Conservation (phyloP, 2,888 invertebrate genomes). For the Acronicta aceris region DNA sequence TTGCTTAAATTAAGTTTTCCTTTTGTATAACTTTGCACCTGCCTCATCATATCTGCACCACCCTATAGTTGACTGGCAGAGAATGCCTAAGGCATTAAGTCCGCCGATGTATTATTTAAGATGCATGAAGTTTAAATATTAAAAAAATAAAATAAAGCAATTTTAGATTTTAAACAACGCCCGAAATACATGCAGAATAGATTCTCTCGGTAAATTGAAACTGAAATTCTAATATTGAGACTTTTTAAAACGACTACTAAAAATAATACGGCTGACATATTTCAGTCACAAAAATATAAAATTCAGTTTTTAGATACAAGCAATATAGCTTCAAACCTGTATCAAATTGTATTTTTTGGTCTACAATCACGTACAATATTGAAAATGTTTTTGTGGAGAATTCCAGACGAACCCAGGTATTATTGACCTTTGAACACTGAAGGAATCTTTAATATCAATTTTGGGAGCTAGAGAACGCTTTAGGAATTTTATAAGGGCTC, state of each 20-base stretch:
- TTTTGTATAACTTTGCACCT: too few species aligned
- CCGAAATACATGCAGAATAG: neutral
- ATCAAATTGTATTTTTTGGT: slow-evolving; percentile 23
- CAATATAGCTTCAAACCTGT: slow-evolving; percentile 12
- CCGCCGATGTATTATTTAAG: too few species aligned
- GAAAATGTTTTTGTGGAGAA: slow-evolving; percentile 19
- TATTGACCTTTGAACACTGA: slow-evolving; percentile 27
- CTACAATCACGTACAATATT: slow-evolving; percentile 28
- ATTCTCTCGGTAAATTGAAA: neutral
- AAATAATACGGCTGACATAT: slow-evolving; percentile 1
- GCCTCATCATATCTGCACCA: too few species aligned
- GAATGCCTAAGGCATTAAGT: too few species aligned
- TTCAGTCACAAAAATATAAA: slow-evolving; percentile 25
- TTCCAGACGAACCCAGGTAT: slow-evolving; percentile 15
- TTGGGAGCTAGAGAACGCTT: slow-evolving; percentile 12
- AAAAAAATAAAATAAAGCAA: too few species aligned
- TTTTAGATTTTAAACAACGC: too few species aligned
- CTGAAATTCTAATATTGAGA: slow-evolving; percentile 3
- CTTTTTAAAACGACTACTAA: slow-evolving; percentile 1
- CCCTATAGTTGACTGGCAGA: too few species aligned
- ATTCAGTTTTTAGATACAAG: slow-evolving; percentile 7
- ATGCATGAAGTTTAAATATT: too few species aligned
- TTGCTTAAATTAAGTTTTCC: too few species aligned
- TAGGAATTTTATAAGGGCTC: slow-evolving; percentile 20
- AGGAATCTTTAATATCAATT: slow-evolving; percentile 34